Evolutionary conservation across 2,113 vertebrate genomes (phyloP).

Genomic region (Hypanus sabinus): DNA sequence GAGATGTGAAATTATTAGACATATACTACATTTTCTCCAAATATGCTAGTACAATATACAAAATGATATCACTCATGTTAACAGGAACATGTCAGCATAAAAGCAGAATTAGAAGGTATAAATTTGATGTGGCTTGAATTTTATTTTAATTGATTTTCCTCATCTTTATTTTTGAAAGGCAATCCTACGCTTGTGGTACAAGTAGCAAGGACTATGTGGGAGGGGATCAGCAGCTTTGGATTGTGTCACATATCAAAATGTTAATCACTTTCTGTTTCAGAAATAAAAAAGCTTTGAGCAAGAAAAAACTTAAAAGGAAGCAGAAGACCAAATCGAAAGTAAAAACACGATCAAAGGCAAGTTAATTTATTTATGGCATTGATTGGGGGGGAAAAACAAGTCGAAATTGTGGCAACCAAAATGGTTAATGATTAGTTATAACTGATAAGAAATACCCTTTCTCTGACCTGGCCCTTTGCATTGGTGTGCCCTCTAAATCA

Average conservation of each 20-base stretch:
- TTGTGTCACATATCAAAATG: background rate
- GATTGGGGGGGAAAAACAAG: background rate
- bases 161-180: background rate
- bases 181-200: background rate
- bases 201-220: background rate
- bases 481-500: background rate
- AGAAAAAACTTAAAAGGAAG: constrained; percentile 96
- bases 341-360: constrained; percentile 92
- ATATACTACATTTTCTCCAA: background rate
- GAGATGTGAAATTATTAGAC: background rate
- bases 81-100: background rate
- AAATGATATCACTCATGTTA: background rate
- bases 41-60: background rate
- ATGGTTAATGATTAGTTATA: background rate
- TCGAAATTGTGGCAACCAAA: no score
- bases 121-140: background rate
- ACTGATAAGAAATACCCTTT: background rate
- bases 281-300: constrained; percentile 92
- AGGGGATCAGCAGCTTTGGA: no score
- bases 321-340: constrained; percentile 97
- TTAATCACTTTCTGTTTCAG: constrained; percentile 55
- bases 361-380: constrained; percentile 37
- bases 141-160: background rate
- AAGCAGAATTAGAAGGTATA: background rate
- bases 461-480: background rate